Conservation (phyloP, 2,888 invertebrate genomes). For the Antitype chi region DNA sequence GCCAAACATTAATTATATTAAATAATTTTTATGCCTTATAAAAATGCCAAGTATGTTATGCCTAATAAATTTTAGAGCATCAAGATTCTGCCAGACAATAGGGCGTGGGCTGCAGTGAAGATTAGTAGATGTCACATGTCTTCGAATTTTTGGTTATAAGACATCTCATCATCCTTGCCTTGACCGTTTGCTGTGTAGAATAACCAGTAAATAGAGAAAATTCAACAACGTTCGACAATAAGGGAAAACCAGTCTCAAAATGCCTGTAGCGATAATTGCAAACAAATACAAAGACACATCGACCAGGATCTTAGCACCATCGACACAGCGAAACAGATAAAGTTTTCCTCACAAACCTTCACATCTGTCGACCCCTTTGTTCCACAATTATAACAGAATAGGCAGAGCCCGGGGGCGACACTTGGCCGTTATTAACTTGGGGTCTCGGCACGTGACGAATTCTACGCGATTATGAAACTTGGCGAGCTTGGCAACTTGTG, state of each 20-base stretch:
- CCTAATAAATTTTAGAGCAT: too few species aligned
- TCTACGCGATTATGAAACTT: conserved; percentile 73
- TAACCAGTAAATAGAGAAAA: not conserved
- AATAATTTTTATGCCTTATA: too few species aligned
- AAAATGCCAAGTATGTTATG: too few species aligned
- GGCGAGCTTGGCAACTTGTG: conserved; percentile 59
- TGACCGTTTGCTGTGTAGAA: not conserved
- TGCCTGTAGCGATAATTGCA: conserved; percentile 11
- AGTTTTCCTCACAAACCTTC: conserved; percentile 51
- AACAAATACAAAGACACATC: conserved; percentile 32
- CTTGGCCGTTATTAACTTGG: conserved; percentile 71
- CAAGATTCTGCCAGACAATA: too few species aligned
- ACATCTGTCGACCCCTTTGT: conserved; percentile 63
- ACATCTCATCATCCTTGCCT: too few species aligned
- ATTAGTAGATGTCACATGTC: too few species aligned
- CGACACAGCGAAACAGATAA: conserved; percentile 49
- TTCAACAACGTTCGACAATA: not conserved
- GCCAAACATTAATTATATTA: too few species aligned
- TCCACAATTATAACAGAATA: conserved; percentile 65
- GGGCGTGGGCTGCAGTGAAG: too few species aligned
- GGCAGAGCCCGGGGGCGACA: conserved; percentile 64
- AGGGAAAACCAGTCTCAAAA: not conserved
- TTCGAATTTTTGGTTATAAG: too few species aligned
- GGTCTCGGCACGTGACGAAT: conserved; percentile 72
- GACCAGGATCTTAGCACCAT: conserved; percentile 33